A percentile compares a stretch with the other conserved stretches of the same genome.
Conservation (phyloP, 2,888 invertebrate genomes). For the Zygogramma bicolorata region DNA sequence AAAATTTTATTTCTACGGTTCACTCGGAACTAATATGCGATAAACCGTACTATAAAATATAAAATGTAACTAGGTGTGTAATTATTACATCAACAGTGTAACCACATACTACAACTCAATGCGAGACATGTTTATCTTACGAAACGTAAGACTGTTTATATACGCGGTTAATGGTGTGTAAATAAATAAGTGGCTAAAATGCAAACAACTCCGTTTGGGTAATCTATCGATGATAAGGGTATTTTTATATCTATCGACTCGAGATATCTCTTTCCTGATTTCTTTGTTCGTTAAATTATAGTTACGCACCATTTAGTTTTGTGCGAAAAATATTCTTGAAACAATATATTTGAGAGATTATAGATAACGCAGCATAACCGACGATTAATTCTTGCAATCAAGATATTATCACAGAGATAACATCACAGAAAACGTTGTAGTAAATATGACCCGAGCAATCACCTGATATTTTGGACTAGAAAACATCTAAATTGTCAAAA, state of each 20-base stretch:
- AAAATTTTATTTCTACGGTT: slow-evolving; percentile 22
- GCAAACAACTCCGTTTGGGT: not conserved
- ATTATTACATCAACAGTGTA: slow-evolving; percentile 27
- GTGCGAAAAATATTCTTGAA: not conserved
- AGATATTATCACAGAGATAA: not conserved
- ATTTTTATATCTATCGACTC: not conserved
- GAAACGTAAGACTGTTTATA: not conserved
- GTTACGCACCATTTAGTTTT: not conserved
- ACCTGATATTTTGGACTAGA: not conserved
- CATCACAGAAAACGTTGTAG: not conserved
- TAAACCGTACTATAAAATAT: slow-evolving; percentile 12
- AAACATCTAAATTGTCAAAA: not conserved
- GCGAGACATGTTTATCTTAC: slow-evolving; percentile 6
- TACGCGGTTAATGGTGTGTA: not conserved
- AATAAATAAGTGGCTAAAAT: slow-evolving; percentile 2
- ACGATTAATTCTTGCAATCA: not conserved
- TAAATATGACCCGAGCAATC: not conserved
- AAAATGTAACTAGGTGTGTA: slow-evolving; percentile 10
- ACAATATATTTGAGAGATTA: not conserved
- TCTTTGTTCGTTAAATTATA: not conserved
- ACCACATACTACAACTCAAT: slow-evolving; percentile 2
- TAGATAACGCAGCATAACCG: not conserved
- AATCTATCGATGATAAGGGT: not conserved
- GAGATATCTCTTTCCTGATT: not conserved
- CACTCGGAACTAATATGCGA: slow-evolving; percentile 24